phyloP scores from a whole-genome alignment of 2,113 vertebrate species.

The Emydocephalus ijimae region DNA sequence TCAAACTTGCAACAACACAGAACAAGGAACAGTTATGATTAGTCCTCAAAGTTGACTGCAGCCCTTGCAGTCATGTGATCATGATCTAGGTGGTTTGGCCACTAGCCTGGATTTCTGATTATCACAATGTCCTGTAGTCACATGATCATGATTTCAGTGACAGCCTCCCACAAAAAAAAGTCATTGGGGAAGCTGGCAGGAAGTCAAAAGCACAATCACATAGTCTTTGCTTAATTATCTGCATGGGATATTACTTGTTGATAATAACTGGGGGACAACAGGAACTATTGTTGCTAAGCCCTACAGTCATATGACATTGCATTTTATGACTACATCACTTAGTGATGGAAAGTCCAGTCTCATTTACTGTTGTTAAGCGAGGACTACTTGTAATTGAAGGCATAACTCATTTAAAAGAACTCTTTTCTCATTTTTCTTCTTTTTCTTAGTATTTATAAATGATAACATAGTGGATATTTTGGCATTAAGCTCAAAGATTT shows the following conservation, averaged over 20 bases:
- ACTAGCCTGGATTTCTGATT: background rate
- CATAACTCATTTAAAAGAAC: background rate
- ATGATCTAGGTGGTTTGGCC: background rate
- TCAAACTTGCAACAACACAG: background rate
- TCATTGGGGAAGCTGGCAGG: background rate
- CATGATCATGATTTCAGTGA: background rate
- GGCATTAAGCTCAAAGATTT: background rate
- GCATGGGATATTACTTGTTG: background rate
- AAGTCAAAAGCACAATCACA: background rate
- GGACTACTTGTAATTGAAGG: background rate
- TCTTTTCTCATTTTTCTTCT: background rate
- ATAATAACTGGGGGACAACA: background rate
- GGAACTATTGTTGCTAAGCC: background rate
- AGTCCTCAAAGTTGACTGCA: background rate
- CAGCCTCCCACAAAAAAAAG: background rate
- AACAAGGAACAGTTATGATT: background rate
- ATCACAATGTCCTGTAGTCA: background rate
- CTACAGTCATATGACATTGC: background rate
- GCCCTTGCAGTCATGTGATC: background rate
- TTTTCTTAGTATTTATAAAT: background rate
- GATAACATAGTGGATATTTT: background rate
- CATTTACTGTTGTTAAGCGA: background rate
- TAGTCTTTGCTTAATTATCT: background rate
- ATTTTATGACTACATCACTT: background rate
- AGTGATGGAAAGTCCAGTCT: background rate